Percentiles rank a stretch among this genome's conserved stretches.
Conservation (phyloP, 2,888 invertebrate species). For the Formica aserva region DNA sequence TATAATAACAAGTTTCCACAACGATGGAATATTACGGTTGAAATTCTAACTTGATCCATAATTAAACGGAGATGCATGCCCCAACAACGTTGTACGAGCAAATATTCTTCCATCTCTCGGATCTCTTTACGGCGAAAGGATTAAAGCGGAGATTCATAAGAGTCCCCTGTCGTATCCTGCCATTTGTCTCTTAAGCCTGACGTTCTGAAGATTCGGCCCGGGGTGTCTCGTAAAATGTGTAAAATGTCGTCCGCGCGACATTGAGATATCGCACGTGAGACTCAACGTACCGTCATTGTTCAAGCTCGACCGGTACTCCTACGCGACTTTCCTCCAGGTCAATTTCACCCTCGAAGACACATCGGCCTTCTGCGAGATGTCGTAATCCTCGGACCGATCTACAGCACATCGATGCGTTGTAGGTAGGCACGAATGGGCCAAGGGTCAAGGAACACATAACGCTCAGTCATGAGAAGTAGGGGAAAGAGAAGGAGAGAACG, state of each 20-base stretch:
- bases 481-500: neutral
- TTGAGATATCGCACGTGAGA: slow-evolving; percentile 33
- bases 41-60: neutral
- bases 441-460: slow-evolving; percentile 39
- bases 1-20: neutral
- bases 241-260: slow-evolving; percentile 36
- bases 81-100: neutral
- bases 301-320: slow-evolving; percentile 49
- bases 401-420: slow-evolving; percentile 44
- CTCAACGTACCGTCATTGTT: slow-evolving; percentile 31
- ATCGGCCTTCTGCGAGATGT: slow-evolving; percentile 62
- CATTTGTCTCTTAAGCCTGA: slow-evolving; percentile 24
- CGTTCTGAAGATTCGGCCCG: slow-evolving; percentile 12
- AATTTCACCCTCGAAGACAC: slow-evolving; percentile 61
- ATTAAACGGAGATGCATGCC: neutral
- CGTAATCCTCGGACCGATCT: slow-evolving; percentile 66
- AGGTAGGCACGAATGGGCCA: slow-evolving; percentile 27
- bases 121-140: neutral
- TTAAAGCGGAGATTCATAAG: slow-evolving; percentile 9
- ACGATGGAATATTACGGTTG: neutral
- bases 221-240: slow-evolving; percentile 44
- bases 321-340: slow-evolving; percentile 55
- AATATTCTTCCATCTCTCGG: neutral
- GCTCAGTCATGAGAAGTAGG: slow-evolving; percentile 53
- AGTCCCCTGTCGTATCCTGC: neutral